phyloP scores from a whole-genome alignment of 2,888 invertebrate genomes.

The Uropetala carovei region DNA sequence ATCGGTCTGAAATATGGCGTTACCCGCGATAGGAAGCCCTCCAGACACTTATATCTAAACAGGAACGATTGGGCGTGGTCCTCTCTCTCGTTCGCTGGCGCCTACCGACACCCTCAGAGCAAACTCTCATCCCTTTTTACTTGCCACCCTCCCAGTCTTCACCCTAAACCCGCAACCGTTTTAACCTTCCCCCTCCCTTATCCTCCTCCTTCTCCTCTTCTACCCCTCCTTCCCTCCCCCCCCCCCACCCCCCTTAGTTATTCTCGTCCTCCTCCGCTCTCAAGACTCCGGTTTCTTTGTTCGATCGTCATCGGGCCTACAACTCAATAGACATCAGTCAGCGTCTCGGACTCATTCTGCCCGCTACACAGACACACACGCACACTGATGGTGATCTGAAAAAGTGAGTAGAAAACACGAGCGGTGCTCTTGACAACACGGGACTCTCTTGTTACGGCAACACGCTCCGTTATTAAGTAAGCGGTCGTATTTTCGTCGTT shows the following conservation, averaged over 20 bases:
- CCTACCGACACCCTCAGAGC: neutral
- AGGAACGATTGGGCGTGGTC: constrained; percentile 57
- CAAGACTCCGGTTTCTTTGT: constrained; percentile 43
- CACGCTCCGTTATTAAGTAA: neutral
- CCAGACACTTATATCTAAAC: constrained; percentile 54
- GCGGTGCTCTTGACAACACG: constrained; percentile 40
- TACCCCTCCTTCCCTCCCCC: neutral
- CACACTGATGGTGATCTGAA: constrained; percentile 42
- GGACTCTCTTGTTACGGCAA: constrained; percentile 9
- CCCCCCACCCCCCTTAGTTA: neutral
- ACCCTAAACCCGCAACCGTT: neutral
- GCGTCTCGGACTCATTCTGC: constrained; percentile 36
- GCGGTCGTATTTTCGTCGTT: constrained; percentile 28
- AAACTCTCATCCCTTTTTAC: neutral
- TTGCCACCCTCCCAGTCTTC: neutral
- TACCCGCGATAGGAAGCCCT: constrained; percentile 48
- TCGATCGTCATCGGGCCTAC: constrained; percentile 50
- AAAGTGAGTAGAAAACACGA: constrained; percentile 51
- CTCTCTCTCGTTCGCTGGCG: neutral
- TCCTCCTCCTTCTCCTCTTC: neutral
- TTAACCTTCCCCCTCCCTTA: neutral
- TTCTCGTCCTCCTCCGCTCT: neutral
- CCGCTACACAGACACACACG: neutral
- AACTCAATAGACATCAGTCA: constrained; percentile 62
- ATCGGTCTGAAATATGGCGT: constrained; percentile 55